Conservation (phyloP, 2,113 vertebrate genomes). For the Paradoxurus hermaphroditus region DNA sequence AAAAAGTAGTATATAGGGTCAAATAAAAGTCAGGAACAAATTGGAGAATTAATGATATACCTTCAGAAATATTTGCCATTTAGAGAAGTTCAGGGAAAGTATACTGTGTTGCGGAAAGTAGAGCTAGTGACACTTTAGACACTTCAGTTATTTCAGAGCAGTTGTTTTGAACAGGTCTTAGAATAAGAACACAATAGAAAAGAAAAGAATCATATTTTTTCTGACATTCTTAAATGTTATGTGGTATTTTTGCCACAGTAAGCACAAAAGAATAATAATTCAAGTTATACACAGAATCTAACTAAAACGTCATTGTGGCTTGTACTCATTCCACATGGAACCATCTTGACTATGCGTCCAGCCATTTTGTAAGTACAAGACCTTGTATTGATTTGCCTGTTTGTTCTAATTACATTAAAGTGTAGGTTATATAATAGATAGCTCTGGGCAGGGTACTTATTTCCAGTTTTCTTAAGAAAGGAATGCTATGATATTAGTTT, state of each 20-base stretch:
- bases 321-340: constrained; percentile 45
- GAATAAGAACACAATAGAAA: background rate
- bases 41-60: background rate
- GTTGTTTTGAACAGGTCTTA: background rate
- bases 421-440: constrained; percentile 59
- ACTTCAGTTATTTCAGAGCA: accelerated
- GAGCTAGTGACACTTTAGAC: background rate
- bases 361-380: constrained; percentile 72
- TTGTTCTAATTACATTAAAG: constrained; percentile 77
- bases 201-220: constrained; percentile 62
- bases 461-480: constrained; percentile 54
- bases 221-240: constrained; percentile 73
- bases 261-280: constrained; percentile 55
- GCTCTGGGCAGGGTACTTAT: background rate
- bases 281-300: constrained; percentile 46
- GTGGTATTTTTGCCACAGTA: constrained; percentile 49
- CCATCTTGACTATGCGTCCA: background rate
- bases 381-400: constrained; percentile 63
- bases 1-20: background rate
- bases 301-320: background rate
- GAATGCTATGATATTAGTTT: background rate
- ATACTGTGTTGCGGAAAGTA: accelerated
- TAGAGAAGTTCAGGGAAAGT: background rate
- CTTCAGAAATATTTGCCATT: constrained; percentile 2
- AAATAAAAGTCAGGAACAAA: constrained; percentile 16